A percentile compares a stretch with the other conserved stretches of the same genome.
These are phyloP conservation scores for Drosophila anomelani DNA, from an alignment of 2,888 invertebrate species.

Conservation along the genomic window DNA sequence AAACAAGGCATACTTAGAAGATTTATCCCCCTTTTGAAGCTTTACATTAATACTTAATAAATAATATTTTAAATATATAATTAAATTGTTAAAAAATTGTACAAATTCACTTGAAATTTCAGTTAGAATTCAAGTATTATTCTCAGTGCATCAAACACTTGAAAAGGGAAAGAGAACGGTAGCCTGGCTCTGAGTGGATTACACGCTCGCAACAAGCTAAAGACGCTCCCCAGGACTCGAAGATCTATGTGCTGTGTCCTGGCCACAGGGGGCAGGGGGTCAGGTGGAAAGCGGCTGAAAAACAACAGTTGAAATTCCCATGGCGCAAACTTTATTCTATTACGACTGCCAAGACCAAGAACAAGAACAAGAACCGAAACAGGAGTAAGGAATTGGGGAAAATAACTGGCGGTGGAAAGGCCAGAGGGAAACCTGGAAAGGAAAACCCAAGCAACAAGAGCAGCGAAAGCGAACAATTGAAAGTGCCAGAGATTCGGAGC, in stretches of 20 bases:
- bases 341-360: conserved; percentile 56
- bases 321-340: conserved; percentile 78
- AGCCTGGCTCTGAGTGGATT: conserved; percentile 62
- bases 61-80: background rate
- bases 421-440: background rate
- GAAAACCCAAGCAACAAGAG: conserved; percentile 20
- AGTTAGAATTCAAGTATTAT: background rate
- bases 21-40: background rate
- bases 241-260: conserved; percentile 67
- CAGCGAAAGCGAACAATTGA: conserved; percentile 65
- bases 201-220: conserved; percentile 66
- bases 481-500: conserved; percentile 45
- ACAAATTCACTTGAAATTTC: accelerated
- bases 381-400: conserved; percentile 7
- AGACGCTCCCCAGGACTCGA: conserved; percentile 31
- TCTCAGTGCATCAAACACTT: conserved; percentile 1
- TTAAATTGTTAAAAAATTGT: background rate
- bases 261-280: conserved; percentile 19
- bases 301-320: conserved; percentile 80
- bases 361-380: conserved; percentile 26
- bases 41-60: too few relatives aligned
- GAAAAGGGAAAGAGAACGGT: background rate
- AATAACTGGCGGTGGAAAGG: background rate
- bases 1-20: background rate
- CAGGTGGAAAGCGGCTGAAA: conserved; percentile 65